A percentile compares a stretch with the other conserved stretches of the same genome.
Evolutionary conservation across 2,113 vertebrate species (phyloP).

Genomic region (Takifugu bimaculatus): DNA sequence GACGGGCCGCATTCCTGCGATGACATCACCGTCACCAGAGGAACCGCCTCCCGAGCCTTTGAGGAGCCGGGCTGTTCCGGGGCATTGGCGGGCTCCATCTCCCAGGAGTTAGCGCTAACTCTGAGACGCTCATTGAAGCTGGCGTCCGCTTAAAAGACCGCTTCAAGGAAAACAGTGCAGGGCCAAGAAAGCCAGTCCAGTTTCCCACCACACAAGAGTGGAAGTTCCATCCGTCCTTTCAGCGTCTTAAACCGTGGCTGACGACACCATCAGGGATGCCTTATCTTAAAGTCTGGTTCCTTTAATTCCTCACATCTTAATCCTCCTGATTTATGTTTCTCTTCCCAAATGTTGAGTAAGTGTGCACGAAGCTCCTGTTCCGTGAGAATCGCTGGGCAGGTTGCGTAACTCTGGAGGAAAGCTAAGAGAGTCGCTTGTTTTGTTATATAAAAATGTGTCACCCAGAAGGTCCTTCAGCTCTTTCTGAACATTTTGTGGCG

Average conservation of each 20-base stretch:
- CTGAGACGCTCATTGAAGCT: constrained; percentile 58
- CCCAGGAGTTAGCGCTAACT: constrained; percentile 50
- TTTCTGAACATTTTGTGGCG: not conserved
- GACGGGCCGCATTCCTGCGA: constrained; percentile 42
- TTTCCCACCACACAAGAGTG: constrained; percentile 15
- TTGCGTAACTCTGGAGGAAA: not conserved
- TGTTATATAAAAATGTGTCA: not conserved
- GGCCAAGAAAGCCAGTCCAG: constrained; percentile 32
- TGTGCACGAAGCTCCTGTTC: not conserved
- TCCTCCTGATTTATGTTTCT: constrained; percentile 1
- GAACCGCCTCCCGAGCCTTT: constrained; percentile 48
- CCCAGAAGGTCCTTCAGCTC: not conserved
- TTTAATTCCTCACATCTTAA: not conserved
- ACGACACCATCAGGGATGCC: not conserved
- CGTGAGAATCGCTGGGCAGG: not conserved
- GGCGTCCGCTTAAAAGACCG: constrained; percentile 56
- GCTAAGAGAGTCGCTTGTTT: not conserved
- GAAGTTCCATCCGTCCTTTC: constrained; percentile 38
- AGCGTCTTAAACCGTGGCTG: no score
- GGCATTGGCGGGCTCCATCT: constrained; percentile 49
- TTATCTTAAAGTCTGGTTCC: no score
- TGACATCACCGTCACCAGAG: constrained; percentile 65
- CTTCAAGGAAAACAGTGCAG: constrained; percentile 52
- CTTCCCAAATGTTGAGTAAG: not conserved
- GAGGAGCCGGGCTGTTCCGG: constrained; percentile 56